Evolutionary conservation across 2,888 invertebrate genomes (phyloP).

Genomic region (Tetramorium bicarinatum): DNA sequence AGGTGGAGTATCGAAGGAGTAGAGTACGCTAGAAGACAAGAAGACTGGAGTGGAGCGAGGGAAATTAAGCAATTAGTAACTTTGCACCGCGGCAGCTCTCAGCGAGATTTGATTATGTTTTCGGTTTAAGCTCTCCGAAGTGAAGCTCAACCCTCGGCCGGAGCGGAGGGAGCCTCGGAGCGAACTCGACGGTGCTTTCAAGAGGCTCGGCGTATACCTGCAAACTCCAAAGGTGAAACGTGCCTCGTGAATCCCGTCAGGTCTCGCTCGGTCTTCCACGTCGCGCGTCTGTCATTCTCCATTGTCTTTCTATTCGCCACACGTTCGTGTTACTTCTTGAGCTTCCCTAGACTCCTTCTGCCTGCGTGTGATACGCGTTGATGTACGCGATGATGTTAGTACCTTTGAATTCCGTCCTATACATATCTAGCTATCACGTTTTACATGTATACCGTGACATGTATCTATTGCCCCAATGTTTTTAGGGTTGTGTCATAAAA

Average conservation of each 20-base stretch:
- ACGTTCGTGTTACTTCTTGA: constrained; percentile 59
- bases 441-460: background rate
- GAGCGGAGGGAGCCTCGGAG: constrained; percentile 50
- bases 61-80: constrained; percentile 86
- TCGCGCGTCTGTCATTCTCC: constrained; percentile 54
- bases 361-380: constrained; percentile 21
- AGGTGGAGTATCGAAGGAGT: constrained; percentile 51
- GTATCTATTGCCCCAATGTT: background rate
- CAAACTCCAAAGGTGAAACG: constrained; percentile 73
- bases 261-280: constrained; percentile 60
- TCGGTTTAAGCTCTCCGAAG: constrained; percentile 83
- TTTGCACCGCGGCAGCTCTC: constrained; percentile 85
- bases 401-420: constrained; percentile 19
- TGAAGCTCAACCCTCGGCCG: constrained; percentile 57
- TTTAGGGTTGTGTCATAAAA: background rate
- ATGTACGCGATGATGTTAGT: constrained; percentile 1
- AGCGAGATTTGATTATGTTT: constrained; percentile 86
- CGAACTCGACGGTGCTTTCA: constrained; percentile 66
- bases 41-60: constrained; percentile 75
- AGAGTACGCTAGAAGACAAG: constrained; percentile 58
- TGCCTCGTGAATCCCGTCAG: constrained; percentile 62
- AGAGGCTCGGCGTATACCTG: constrained; percentile 71
- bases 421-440: too few species aligned
- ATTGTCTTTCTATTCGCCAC: constrained; percentile 70
- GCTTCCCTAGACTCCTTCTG: constrained; percentile 53